Evolutionary conservation across 23 tunicate species (phyloP).

Genomic region (Phallusia fumigata): DNA sequence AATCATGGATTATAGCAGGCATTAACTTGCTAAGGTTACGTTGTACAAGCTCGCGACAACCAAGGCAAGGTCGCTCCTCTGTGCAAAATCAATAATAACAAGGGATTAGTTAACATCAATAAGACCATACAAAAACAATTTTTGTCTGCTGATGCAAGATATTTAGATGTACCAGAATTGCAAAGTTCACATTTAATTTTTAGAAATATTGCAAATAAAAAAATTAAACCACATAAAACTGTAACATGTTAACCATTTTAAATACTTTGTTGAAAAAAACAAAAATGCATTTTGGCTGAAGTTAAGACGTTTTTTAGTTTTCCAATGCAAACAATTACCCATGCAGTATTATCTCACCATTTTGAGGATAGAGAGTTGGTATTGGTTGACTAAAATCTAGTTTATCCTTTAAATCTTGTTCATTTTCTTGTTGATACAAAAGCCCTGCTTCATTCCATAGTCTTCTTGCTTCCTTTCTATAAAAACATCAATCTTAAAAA

Average conservation of each 20-base stretch:
- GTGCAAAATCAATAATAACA: constrained; percentile 1
- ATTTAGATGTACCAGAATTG: too few species aligned
- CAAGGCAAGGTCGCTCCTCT: constrained; percentile 80
- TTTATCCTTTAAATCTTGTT: constrained; percentile 91
- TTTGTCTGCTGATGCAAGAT: not conserved
- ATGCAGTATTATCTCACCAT: constrained; percentile 21
- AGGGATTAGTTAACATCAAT: not conserved
- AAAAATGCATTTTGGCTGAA: too few species aligned
- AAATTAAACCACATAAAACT: not conserved
- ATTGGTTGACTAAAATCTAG: constrained; percentile 68
- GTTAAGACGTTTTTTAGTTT: not conserved
- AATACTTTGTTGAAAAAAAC: not conserved
- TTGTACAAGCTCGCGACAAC: constrained; percentile 92
- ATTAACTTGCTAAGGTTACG: constrained; percentile 87
- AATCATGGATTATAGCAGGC: constrained; percentile 71
- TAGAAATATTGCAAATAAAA: not conserved
- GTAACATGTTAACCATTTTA: not conserved
- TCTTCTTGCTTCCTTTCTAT: constrained; percentile 55
- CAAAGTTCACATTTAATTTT: not conserved
- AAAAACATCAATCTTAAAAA: not conserved
- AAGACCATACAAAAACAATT: not conserved
- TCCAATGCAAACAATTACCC: not conserved
- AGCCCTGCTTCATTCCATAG: constrained; percentile 78
- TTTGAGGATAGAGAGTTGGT: constrained; percentile 66
- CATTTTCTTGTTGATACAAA: constrained; percentile 81